phyloP scores from a whole-genome alignment of 2,888 invertebrate species.

The Drosophila nr. fundita region DNA sequence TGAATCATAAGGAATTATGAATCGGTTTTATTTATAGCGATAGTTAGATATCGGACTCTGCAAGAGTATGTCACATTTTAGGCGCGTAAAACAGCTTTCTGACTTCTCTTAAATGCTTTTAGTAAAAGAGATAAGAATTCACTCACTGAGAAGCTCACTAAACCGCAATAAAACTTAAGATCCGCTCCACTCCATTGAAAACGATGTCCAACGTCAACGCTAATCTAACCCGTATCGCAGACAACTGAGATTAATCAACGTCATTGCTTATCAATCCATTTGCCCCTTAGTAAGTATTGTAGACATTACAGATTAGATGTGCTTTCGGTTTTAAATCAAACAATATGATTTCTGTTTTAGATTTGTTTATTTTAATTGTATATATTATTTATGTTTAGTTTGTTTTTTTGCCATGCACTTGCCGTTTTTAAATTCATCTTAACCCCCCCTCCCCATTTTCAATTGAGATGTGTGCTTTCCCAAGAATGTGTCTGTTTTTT shows the following conservation, averaged over 20 bases:
- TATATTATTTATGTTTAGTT: constrained; percentile 58
- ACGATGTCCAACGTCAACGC: too few relatives aligned
- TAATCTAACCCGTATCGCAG: background rate
- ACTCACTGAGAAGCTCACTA: background rate
- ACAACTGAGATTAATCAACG: background rate
- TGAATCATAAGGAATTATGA: background rate
- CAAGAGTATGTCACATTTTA: background rate
- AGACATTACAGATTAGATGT: background rate
- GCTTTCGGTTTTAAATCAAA: constrained; percentile 5
- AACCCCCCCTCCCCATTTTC: constrained; percentile 21
- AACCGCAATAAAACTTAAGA: background rate
- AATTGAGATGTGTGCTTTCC: constrained; percentile 36
- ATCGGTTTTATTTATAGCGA: background rate
- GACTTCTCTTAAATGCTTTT: background rate
- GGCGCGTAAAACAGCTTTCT: background rate
- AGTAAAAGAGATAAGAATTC: background rate
- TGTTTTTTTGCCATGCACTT: constrained; percentile 38
- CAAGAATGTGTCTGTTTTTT: constrained; percentile 41
- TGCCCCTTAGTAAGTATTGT: background rate
- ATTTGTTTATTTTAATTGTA: constrained; percentile 48
- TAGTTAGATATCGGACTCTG: background rate
- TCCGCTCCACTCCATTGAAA: background rate
- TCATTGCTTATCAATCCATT: background rate
- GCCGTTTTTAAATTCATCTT: constrained; percentile 39
- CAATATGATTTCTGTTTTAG: constrained; percentile 20